A percentile compares a stretch with the other conserved stretches of the same genome.
Conservation (phyloP, 2,888 invertebrate genomes). For the Cheilosia impressa region DNA sequence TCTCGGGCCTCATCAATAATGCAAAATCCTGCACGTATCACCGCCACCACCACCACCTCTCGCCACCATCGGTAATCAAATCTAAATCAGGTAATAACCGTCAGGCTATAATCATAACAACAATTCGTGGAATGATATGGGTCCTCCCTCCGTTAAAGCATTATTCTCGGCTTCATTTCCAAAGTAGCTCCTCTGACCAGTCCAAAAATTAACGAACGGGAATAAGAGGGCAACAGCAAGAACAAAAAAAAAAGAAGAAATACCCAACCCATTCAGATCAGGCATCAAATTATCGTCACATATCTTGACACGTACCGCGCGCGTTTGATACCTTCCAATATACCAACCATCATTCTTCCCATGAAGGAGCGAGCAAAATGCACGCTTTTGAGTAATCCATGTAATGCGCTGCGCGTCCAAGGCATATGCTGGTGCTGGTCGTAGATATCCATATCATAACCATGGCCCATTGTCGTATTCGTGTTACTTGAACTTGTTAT, state of each 20-base stretch:
- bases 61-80: constrained; percentile 43
- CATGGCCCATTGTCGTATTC: constrained; percentile 59
- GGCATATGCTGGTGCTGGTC: constrained; percentile 36
- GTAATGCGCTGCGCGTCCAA: constrained; percentile 20
- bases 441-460: constrained; percentile 46
- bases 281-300: constrained; percentile 73
- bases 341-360: background rate
- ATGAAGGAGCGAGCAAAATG: constrained; percentile 49
- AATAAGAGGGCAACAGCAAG: background rate
- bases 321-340: constrained; percentile 38
- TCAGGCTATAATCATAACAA: constrained; percentile 69
- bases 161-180: background rate
- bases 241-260: constrained; percentile 1
- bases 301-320: constrained; percentile 73
- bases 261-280: constrained; percentile 65
- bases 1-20: constrained; percentile 12
- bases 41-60: background rate
- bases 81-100: constrained; percentile 70
- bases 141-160: constrained; percentile 21
- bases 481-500: constrained; percentile 65
- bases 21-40: constrained; percentile 9
- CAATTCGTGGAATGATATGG: constrained; percentile 70
- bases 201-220: constrained; percentile 20
- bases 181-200: constrained; percentile 4
- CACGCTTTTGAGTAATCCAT: constrained; percentile 57